Conservation (phyloP, 2,113 vertebrate species). For the Entomyzon cyanotis region DNA sequence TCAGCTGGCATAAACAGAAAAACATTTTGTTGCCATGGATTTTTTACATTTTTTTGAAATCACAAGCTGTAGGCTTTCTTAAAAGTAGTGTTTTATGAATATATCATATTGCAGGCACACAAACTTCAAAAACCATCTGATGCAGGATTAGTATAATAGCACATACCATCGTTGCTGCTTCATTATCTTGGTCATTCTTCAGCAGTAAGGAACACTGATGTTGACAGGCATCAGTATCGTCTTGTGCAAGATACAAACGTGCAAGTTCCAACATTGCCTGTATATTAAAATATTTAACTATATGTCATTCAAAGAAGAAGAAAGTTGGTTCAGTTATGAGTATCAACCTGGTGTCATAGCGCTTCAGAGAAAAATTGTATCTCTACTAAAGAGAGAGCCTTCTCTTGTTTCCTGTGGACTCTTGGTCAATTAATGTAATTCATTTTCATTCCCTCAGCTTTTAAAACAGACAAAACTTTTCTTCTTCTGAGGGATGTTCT, state of each 20-base stretch:
- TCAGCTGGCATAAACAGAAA: neutral
- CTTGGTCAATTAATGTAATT: neutral
- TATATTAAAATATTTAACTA: neutral
- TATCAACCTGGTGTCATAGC: neutral
- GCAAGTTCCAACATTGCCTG: conserved; percentile 96
- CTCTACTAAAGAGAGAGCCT: neutral
- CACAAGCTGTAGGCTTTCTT: neutral
- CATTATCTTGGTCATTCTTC: conserved; percentile 89
- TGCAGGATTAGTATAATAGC: neutral
- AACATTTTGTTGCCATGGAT: neutral
- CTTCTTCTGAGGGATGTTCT: neutral
- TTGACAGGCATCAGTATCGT: conserved; percentile 86
- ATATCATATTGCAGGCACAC: neutral
- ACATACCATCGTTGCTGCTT: conserved; percentile 85
- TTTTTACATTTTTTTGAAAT: neutral
- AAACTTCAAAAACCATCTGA: neutral
- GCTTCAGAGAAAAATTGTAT: neutral
- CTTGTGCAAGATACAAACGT: conserved; percentile 87
- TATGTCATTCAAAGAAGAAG: neutral
- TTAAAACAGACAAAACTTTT: neutral
- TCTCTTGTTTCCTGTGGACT: neutral
- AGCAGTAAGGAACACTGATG: conserved; percentile 88
- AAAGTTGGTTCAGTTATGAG: neutral
- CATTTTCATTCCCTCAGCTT: neutral
- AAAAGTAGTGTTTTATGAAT: neutral